These are phyloP conservation scores for Bubalus kerabau DNA, from an alignment of 2,113 vertebrate genomes.

Conservation along the genomic window DNA sequence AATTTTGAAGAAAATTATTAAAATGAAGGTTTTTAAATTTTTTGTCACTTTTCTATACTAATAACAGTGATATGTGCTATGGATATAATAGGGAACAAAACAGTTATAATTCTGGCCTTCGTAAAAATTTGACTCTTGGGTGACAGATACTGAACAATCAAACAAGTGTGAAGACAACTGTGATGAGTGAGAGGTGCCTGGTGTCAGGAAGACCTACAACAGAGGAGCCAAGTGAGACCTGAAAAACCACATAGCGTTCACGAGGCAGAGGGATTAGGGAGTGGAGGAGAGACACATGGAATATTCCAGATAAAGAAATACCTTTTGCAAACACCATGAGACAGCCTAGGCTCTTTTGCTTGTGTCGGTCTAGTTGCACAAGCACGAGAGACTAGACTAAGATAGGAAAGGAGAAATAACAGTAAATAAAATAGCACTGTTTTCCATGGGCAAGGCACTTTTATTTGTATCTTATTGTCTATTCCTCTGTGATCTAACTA, in stretches of 20 bases:
- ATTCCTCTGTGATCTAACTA: not conserved
- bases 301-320: not conserved
- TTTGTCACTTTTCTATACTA: not conserved
- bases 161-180: not conserved
- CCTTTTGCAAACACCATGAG: not conserved
- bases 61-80: not conserved
- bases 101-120: not conserved
- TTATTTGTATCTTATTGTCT: not conserved
- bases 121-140: not conserved
- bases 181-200: not conserved
- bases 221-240: not conserved
- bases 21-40: not conserved
- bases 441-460: not conserved
- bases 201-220: not conserved
- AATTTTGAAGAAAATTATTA: not conserved
- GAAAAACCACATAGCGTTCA: not conserved
- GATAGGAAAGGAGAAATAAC: not conserved
- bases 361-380: not conserved
- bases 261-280: not conserved
- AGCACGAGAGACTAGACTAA: not conserved
- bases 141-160: not conserved
- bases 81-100: not conserved
- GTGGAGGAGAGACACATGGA: not conserved
- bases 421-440: not conserved
- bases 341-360: not conserved